Evolutionary conservation across 2,888 invertebrate species (phyloP).

Genomic region (Acronicta aceris): DNA sequence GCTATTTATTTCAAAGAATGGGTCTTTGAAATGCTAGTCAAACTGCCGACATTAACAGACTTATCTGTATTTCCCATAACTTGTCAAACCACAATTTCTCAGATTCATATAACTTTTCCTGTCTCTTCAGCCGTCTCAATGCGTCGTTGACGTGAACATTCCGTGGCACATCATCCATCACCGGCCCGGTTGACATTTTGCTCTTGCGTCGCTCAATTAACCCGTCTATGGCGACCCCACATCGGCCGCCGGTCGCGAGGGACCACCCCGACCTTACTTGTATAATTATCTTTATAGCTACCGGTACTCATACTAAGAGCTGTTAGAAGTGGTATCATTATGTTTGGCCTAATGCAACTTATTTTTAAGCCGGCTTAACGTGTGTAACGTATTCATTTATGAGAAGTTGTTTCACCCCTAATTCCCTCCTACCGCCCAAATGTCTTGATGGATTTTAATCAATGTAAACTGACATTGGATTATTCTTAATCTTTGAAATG

Average conservation of each 20-base stretch:
- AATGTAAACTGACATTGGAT: background rate
- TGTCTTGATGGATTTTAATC: background rate
- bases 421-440: background rate
- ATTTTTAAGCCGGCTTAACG: background rate
- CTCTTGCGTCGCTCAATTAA: conserved; percentile 63
- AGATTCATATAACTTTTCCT: background rate
- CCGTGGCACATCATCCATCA: conserved; percentile 53
- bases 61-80: background rate
- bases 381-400: background rate
- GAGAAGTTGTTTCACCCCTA: background rate
- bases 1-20: too few species aligned
- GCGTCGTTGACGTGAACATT: conserved; percentile 15
- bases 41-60: background rate
- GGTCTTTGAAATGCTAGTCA: too few species aligned
- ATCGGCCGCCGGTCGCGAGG: conserved; percentile 32
- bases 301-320: conserved; percentile 26
- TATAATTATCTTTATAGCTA: conserved; percentile 52
- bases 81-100: background rate
- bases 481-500: background rate
- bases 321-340: conserved; percentile 3
- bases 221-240: conserved; percentile 49
- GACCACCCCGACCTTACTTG: conserved; percentile 38
- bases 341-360: conserved; percentile 2
- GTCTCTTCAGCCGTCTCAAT: conserved; percentile 9
- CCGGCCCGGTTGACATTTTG: conserved; percentile 56